Evolutionary conservation across 2,888 invertebrate species (phyloP).

Genomic region (Tiphia femorata): DNA sequence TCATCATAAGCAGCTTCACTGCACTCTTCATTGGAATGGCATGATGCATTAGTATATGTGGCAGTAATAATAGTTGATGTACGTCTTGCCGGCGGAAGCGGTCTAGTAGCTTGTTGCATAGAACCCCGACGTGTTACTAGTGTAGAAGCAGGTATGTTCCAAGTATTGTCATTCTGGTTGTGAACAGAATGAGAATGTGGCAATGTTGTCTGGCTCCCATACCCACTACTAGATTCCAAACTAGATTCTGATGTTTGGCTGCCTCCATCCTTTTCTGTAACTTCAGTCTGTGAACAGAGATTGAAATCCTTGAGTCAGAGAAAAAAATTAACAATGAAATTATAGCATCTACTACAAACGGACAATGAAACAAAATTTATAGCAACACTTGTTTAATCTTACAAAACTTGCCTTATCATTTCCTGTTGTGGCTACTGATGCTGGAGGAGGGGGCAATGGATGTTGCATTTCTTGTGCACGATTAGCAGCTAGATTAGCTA

Average conservation of each 20-base stretch:
- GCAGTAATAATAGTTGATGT: constrained; percentile 76
- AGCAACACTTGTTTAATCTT: not conserved
- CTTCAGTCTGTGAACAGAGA: constrained; percentile 62
- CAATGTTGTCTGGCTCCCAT: constrained; percentile 82
- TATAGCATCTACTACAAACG: no score
- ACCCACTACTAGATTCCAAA: constrained; percentile 81
- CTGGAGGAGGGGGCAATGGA: constrained; percentile 70
- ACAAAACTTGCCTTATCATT: constrained; percentile 35
- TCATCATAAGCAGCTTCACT: constrained; percentile 59
- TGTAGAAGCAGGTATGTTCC: constrained; percentile 53
- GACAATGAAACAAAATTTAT: no score
- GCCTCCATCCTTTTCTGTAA: constrained; percentile 63
- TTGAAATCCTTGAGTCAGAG: constrained; percentile 4
- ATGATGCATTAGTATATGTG: constrained; percentile 23
- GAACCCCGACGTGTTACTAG: constrained; percentile 73
- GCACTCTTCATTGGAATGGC: constrained; percentile 41
- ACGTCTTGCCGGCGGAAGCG: constrained; percentile 83
- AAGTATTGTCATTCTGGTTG: constrained; percentile 55
- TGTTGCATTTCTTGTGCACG: constrained; percentile 77
- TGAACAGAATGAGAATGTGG: constrained; percentile 67
- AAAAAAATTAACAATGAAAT: no score
- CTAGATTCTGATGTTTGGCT: constrained; percentile 76
- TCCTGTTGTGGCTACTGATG: constrained; percentile 42
- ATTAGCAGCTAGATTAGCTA: constrained; percentile 85
- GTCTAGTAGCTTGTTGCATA: constrained; percentile 77